Conservation (phyloP, 2,113 vertebrate species). For the Myotis lucifugus region DNA sequence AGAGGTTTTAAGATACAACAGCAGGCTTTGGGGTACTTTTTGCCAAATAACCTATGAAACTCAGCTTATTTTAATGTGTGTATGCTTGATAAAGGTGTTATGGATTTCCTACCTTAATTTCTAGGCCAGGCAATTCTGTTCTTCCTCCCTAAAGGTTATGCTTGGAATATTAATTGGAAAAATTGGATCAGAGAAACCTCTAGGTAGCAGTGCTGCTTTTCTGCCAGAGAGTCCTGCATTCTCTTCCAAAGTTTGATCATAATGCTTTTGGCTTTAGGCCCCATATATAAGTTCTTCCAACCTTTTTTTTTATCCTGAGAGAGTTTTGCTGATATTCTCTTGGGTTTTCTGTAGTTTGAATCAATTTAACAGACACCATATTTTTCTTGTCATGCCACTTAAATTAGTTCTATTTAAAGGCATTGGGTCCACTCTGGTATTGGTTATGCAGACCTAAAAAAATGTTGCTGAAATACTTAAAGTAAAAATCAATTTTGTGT, state of each 20-base stretch:
- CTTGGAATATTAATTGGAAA: conserved; percentile 43
- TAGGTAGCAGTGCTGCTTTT: conserved; percentile 35
- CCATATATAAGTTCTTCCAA: conserved; percentile 7
- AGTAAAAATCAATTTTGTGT: conserved; percentile 31
- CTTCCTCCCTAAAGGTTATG: not conserved
- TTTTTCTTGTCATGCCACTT: conserved; percentile 30
- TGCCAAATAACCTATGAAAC: not conserved
- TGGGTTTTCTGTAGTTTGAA: conserved; percentile 39
- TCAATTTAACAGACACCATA: conserved; percentile 5
- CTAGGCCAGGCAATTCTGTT: not conserved
- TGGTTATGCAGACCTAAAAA: conserved; percentile 33
- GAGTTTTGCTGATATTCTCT: conserved; percentile 1
- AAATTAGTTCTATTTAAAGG: conserved; percentile 36
- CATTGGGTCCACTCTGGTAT: not conserved
- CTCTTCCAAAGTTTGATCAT: conserved; percentile 38
- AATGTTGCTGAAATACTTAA: conserved; percentile 2
- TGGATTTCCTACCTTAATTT: conserved; percentile 35
- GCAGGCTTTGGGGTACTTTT: conserved; percentile 20
- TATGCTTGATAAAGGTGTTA: conserved; percentile 4
- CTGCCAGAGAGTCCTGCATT: conserved; percentile 36
- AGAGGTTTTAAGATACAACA: not conserved
- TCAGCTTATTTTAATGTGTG: conserved; percentile 18
- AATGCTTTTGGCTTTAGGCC: not conserved
- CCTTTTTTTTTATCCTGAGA: not conserved
- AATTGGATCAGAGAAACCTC: conserved; percentile 43